These are phyloP conservation scores for Agriopis marginaria DNA, from an alignment of 2,888 invertebrate species.

Conservation along the genomic window DNA sequence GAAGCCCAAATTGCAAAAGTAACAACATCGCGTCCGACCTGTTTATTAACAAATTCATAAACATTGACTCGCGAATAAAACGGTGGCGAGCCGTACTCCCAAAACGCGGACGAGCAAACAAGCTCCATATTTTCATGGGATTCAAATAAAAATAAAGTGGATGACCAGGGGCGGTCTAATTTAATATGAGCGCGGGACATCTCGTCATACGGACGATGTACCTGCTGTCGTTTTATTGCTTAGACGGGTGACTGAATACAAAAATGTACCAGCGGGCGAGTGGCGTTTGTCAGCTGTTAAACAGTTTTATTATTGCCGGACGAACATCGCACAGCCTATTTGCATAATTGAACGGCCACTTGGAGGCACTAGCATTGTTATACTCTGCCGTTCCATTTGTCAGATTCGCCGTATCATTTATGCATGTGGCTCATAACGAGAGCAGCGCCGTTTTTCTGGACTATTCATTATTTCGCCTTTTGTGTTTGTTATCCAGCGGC, in stretches of 20 bases:
- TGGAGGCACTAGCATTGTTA: constrained; percentile 85
- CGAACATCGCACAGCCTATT: constrained; percentile 81
- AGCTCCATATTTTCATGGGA: constrained; percentile 83
- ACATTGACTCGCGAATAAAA: constrained; percentile 81
- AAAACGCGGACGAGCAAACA: constrained; percentile 75
- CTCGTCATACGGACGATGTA: constrained; percentile 76
- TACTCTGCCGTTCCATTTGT: constrained; percentile 85
- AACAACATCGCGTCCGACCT: constrained; percentile 63
- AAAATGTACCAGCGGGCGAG: constrained; percentile 69
- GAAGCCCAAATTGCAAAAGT: constrained; percentile 69
- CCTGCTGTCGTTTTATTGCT: constrained; percentile 80
- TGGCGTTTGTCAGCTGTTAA: constrained; percentile 83
- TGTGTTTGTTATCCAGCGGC: constrained; percentile 75
- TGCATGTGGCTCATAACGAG: constrained; percentile 84
- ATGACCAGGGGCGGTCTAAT: constrained; percentile 80
- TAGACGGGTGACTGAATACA: constrained; percentile 74
- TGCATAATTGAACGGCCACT: constrained; percentile 87
- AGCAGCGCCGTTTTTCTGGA: constrained; percentile 79
- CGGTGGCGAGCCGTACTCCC: constrained; percentile 68
- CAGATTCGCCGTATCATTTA: constrained; percentile 85
- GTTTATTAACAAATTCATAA: constrained; percentile 85
- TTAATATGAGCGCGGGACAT: constrained; percentile 81
- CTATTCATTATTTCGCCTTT: constrained; percentile 83
- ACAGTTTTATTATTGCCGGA: constrained; percentile 85
- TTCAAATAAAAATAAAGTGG: constrained; percentile 85